Evolutionary conservation across 2,113 vertebrate genomes (phyloP), one percentile per base, ranked within the genome.

Genomic region (Spea bombifrons): DNA sequence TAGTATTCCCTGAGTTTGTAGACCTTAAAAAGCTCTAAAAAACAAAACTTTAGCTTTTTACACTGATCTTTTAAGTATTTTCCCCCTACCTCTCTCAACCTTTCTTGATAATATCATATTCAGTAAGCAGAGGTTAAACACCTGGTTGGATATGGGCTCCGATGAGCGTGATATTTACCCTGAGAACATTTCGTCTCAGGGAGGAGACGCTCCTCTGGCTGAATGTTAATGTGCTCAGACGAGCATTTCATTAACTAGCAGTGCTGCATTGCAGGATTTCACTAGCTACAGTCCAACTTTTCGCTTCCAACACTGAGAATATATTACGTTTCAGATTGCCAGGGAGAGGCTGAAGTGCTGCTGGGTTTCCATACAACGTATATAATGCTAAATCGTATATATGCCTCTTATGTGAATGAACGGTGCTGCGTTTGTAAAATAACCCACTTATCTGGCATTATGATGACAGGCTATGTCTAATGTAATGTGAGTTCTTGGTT

Each of bases 171-270:
- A 80, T 80, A 68, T 80, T 80, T 80, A 80, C 71, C 70, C 77
- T 80, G 63, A 46, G 78, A 80, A 74, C 78, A 80, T 74, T 80
- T 64, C 65, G 71, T 80, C 71, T 80, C 78, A 68, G 78, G 79
- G 82, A 71, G 84, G 84, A 86, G 87, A 86, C 80, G 78, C 81
- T 88, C 86, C 83, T 82, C 81, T n/a, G 63, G 71, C 78, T 80
- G 86, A 88, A 85, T 78, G 86, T 84, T 90, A 90, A 89, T 90
- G 87, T 88, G 86, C 86, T 87, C 84, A 88, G 87, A 89, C 86
- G 87, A 90, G 89, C 89, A 87, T 88, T 83, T 90, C 88, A 87
- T 90, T 90, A 90, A 88, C 88, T 88, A 88, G 87, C 86, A 88
- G 88, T 90, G 86, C 89, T 89, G 88, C 86, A 89, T 88, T 89